Evolutionary conservation across 2,113 vertebrate genomes (phyloP).

Genomic region (Lagopus leucura): DNA sequence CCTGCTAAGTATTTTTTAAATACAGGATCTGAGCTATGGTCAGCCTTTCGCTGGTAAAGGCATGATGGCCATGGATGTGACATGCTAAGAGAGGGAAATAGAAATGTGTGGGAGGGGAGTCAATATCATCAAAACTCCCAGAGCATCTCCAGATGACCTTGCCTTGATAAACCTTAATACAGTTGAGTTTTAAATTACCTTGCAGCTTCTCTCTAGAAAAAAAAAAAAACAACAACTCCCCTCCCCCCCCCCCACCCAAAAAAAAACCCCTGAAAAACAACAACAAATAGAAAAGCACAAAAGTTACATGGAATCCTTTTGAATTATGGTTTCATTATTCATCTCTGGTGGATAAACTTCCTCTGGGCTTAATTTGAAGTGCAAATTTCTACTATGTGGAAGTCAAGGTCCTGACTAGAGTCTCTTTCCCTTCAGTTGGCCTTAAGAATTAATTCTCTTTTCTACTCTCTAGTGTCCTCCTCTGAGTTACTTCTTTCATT

Average conservation of each 20-base stretch:
- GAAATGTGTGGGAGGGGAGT: not conserved
- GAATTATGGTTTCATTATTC: conserved; percentile 59
- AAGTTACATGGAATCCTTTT: conserved; percentile 44
- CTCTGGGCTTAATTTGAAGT: conserved; percentile 46
- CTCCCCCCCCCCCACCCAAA: not conserved
- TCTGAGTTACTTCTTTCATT: conserved; percentile 34
- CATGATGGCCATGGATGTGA: not conserved
- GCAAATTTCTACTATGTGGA: conserved; percentile 13
- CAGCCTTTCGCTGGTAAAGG: not conserved
- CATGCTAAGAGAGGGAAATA: not conserved
- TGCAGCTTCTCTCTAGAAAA: not conserved
- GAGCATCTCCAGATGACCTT: conserved; percentile 44
- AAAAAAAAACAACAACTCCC: not conserved
- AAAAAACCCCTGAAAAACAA: not conserved
- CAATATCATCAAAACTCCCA: not conserved
- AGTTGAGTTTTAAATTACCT: conserved; percentile 53
- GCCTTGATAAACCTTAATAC: not conserved
- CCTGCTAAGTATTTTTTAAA: not conserved
- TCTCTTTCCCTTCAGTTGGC: not conserved
- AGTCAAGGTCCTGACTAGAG: not conserved
- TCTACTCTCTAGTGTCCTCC: not conserved
- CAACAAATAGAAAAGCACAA: not conserved
- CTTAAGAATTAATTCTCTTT: conserved; percentile 40
- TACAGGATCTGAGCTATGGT: not conserved
- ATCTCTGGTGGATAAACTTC: conserved; percentile 46